phyloP scores from a whole-genome alignment of 2,888 invertebrate species.

The Julus scandinavius region DNA sequence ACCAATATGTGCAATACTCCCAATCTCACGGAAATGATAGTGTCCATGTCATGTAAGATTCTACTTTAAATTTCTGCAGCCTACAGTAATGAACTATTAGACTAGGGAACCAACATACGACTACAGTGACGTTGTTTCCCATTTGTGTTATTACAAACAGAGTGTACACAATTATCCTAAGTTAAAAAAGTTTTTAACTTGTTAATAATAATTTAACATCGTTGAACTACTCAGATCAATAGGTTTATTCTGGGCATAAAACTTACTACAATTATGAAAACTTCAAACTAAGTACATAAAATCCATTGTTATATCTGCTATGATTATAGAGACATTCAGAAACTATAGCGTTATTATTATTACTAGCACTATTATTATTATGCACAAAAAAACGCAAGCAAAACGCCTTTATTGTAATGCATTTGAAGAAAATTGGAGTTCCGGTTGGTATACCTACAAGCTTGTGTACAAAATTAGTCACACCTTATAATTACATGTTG shows the following conservation, averaged over 20 bases:
- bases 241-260: not conserved
- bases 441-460: slow-evolving; percentile 8
- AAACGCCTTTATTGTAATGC: slow-evolving; percentile 35
- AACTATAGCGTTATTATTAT: slow-evolving; percentile 5
- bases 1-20: slow-evolving; percentile 48
- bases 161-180: too few relatives aligned
- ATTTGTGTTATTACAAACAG: too few relatives aligned
- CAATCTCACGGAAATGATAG: slow-evolving; percentile 53
- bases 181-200: not conserved
- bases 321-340: not conserved
- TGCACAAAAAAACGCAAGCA: not conserved
- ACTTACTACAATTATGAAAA: not conserved
- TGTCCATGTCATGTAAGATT: slow-evolving; percentile 10
- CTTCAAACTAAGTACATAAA: not conserved
- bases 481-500: slow-evolving; percentile 35
- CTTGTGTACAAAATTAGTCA: slow-evolving; percentile 5
- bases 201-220: not conserved
- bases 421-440: slow-evolving; percentile 35
- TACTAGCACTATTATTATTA: not conserved
- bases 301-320: slow-evolving; percentile 5
- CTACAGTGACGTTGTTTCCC: too few relatives aligned
- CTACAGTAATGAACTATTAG: too few relatives aligned
- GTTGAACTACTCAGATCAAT: not conserved
- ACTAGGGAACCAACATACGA: too few relatives aligned
- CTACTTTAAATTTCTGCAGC: too few relatives aligned